Percentiles rank a stretch among this genome's conserved stretches.
These are phyloP conservation scores for Urocitellus parryii DNA, from an alignment of 2,113 vertebrate genomes.

Conservation along the genomic window DNA sequence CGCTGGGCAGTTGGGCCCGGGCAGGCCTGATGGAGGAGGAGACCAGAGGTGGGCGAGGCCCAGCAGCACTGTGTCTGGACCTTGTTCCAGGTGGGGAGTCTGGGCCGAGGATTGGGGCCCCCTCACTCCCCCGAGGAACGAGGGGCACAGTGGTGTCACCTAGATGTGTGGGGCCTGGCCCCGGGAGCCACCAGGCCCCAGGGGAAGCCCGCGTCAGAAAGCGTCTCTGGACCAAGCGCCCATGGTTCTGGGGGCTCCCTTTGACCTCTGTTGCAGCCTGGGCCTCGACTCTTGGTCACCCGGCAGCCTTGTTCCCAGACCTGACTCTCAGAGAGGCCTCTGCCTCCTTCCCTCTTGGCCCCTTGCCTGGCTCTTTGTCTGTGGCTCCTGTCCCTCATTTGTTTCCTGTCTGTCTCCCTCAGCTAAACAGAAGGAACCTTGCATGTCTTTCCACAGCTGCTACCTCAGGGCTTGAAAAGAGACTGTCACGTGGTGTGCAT, in stretches of 20 bases:
- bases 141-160: neutral
- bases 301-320: neutral
- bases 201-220: neutral
- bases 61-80: neutral
- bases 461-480: neutral
- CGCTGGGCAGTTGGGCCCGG: neutral
- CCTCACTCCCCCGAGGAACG: neutral
- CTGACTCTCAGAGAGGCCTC: neutral
- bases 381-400: neutral
- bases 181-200: neutral
- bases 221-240: neutral
- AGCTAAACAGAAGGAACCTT: neutral
- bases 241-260: neutral
- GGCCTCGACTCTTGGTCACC: rapidly evolving
- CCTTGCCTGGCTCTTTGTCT: neutral
- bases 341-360: neutral
- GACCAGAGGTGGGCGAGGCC: neutral
- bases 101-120: neutral
- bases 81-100: neutral
- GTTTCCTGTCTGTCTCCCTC: neutral
- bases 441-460: neutral
- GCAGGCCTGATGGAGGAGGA: neutral
- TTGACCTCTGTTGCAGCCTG: rapidly evolving
- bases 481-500: no score
- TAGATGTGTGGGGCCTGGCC: neutral